Evolutionary conservation across 1,140 invertebrate genomes (phyloP).

Genomic region (Chironomus tepperi): DNA sequence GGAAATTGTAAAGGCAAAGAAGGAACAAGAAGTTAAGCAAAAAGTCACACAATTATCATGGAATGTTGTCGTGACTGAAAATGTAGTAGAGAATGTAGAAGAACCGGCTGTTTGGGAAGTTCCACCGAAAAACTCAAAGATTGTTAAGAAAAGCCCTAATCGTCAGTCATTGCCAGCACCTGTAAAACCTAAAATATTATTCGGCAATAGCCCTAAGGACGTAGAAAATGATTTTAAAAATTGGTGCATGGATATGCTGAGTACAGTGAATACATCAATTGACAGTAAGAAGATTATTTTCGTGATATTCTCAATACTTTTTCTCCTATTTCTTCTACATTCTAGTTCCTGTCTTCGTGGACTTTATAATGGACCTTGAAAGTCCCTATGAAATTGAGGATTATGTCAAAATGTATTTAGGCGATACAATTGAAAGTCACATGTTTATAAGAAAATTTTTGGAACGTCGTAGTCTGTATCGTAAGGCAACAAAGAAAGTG

Average conservation of each 20-base stretch:
- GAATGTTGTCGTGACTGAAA: constrained; percentile 28
- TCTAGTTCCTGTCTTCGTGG: constrained; percentile 85
- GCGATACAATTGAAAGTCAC: constrained; percentile 52
- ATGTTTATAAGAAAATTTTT: constrained; percentile 88
- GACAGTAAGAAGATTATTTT: constrained; percentile 58
- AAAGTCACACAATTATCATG: constrained; percentile 30
- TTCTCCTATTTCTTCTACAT: constrained; percentile 29
- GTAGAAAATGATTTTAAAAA: constrained; percentile 59
- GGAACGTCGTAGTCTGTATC: constrained; percentile 62
- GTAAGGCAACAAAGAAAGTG: constrained; percentile 39
- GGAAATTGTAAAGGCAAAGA: constrained; percentile 34
- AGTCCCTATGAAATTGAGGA: constrained; percentile 89
- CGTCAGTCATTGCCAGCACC: not conserved
- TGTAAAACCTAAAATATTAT: no score
- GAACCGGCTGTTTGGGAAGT: not conserved
- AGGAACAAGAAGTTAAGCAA: constrained; percentile 26
- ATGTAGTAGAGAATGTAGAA: not conserved
- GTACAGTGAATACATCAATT: constrained; percentile 60
- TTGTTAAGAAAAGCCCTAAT: constrained; percentile 23
- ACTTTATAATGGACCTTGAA: constrained; percentile 85
- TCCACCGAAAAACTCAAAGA: constrained; percentile 35
- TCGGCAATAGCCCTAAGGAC: not conserved
- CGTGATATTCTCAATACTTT: not conserved
- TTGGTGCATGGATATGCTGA: constrained; percentile 74
- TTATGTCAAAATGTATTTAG: constrained; percentile 86